Percentiles rank a stretch among this genome's conserved stretches.
These are phyloP conservation scores for Clarias macrocephalus DNA, from an alignment of 2,113 vertebrate species.

Conservation along the genomic window DNA sequence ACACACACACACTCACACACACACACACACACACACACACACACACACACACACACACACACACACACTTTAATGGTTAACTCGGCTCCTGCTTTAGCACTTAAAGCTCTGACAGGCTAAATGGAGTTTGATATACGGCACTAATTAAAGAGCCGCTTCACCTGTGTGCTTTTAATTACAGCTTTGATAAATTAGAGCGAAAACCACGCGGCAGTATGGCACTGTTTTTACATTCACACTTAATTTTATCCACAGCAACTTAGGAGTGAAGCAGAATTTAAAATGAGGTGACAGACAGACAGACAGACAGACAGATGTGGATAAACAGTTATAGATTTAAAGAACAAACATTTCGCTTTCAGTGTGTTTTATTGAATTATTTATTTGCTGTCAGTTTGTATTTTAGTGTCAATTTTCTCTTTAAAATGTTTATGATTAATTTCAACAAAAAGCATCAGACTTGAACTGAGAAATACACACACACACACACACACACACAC, in stretches of 20 bases:
- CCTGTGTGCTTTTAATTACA: constrained; percentile 35
- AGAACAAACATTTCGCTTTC: neutral
- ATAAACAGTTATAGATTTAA: neutral
- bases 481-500: neutral
- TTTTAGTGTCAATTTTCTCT: no score
- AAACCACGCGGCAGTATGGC: neutral
- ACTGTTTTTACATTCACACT: neutral
- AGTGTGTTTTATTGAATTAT: neutral
- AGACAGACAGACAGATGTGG: neutral
- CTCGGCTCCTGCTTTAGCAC: constrained; percentile 32
- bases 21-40: constrained; percentile 1
- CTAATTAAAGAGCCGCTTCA: constrained; percentile 19
- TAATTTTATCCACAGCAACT: neutral
- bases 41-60: neutral
- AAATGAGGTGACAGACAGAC: neutral
- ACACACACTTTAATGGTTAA: constrained; percentile 51
- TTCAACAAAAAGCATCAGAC: neutral
- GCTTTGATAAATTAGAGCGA: constrained; percentile 33
- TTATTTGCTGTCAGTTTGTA: no score
- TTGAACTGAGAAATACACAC: neutral
- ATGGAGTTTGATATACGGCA: constrained; percentile 42
- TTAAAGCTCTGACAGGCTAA: constrained; percentile 40
- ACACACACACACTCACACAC: neutral
- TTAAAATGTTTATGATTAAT: no score
- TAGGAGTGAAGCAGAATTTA: neutral